phyloP scores from a whole-genome alignment of 2,797 vertebrate genomes.

The Psittacula derbiana region DNA sequence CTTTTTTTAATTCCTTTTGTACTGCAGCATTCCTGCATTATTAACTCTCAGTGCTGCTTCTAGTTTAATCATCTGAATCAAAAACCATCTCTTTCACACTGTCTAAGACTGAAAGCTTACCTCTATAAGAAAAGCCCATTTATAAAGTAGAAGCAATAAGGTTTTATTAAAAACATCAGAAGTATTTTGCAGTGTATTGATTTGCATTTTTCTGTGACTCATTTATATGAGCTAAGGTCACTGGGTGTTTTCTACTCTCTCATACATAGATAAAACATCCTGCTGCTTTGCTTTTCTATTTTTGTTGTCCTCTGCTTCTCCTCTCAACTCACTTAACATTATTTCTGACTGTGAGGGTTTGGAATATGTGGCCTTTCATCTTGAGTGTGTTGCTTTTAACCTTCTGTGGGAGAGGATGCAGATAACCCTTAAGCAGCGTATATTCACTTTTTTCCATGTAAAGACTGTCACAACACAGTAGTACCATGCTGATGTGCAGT shows the following conservation, averaged over 20 bases:
- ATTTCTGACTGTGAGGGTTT: background rate
- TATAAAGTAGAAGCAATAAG: background rate
- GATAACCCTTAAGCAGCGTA: background rate
- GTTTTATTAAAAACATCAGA: background rate
- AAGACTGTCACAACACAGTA: background rate
- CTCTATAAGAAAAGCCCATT: background rate
- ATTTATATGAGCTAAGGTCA: background rate
- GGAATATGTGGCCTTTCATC: background rate
- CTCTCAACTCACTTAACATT: background rate
- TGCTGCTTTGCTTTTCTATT: background rate
- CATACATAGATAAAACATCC: background rate
- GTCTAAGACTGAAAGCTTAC: background rate
- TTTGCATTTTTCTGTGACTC: constrained; percentile 10
- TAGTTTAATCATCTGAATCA: background rate
- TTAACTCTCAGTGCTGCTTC: constrained; percentile 5
- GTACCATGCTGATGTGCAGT: background rate
- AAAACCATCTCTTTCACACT: background rate
- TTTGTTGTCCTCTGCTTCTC: background rate
- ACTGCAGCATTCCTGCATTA: background rate
- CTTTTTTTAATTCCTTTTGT: background rate
- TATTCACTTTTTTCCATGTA: background rate
- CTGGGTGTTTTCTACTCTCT: background rate
- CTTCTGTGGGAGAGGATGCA: background rate
- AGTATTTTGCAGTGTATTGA: background rate
- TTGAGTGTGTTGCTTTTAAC: background rate